These are phyloP conservation scores for Microvelia longipes DNA, from an alignment of 1,140 invertebrate species.

Conservation along the genomic window DNA sequence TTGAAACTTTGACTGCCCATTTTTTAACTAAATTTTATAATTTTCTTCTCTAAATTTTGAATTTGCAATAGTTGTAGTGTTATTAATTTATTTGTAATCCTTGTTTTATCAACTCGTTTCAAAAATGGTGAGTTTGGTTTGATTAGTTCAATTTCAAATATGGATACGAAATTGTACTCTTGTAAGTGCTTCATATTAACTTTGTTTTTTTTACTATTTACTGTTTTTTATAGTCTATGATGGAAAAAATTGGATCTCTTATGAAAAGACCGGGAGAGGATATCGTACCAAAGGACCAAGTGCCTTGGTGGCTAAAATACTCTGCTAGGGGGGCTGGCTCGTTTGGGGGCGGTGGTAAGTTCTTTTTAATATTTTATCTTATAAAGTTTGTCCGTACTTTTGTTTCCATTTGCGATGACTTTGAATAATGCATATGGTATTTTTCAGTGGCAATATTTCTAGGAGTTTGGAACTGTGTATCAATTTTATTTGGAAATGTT, in stretches of 20 bases:
- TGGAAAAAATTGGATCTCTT: conserved; percentile 55
- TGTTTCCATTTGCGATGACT: neutral
- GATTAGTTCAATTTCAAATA: too few relatives aligned
- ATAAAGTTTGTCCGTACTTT: neutral
- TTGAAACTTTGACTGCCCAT: neutral
- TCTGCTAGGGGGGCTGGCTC: conserved; percentile 66
- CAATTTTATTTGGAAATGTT: conserved; percentile 47
- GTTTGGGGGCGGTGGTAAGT: conserved; percentile 63
- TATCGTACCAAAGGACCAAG: conserved; percentile 55
- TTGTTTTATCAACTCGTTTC: too few relatives aligned
- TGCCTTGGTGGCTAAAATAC: conserved; percentile 79
- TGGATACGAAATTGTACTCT: neutral
- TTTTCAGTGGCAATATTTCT: conserved; percentile 73
- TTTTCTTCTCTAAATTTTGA: too few relatives aligned
- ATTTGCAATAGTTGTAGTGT: too few relatives aligned
- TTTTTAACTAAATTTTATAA: too few relatives aligned
- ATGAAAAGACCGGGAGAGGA: conserved; percentile 61
- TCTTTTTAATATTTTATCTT: too few relatives aligned
- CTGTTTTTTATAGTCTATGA: conserved; percentile 42
- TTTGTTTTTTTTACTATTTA: neutral
- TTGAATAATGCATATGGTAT: conserved; percentile 6
- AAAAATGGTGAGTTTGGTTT: too few relatives aligned
- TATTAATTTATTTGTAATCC: too few relatives aligned
- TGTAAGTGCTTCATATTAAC: neutral
- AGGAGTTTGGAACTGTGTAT: conserved; percentile 60